phyloP scores from a whole-genome alignment of 1,140 invertebrate genomes.

The Brachionus plicatilis region DNA sequence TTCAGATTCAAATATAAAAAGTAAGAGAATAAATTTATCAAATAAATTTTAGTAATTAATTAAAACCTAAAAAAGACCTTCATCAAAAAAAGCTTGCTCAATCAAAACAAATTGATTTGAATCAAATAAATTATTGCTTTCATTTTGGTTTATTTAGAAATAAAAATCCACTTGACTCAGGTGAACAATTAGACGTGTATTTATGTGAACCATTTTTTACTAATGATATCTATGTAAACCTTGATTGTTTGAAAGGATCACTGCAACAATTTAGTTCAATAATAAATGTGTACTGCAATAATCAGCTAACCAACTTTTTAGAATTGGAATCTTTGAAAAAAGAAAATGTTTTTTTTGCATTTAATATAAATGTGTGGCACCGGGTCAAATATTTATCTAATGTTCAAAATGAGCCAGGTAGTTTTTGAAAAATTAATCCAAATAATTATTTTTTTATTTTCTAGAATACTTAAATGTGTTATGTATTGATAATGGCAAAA shows the following conservation, averaged over 20 bases:
- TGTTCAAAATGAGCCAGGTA: neutral
- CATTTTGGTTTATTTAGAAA: neutral
- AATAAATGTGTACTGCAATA: conserved; percentile 9
- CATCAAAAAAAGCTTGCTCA: neutral
- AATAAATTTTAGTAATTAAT: neutral
- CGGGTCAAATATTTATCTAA: neutral
- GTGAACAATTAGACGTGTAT: neutral
- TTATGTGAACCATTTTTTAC: neutral
- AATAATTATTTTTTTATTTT: neutral
- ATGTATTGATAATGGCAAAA: neutral
- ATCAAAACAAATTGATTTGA: neutral
- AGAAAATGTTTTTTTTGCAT: neutral
- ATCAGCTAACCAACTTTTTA: neutral
- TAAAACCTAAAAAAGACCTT: neutral
- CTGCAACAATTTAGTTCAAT: conserved; percentile 22
- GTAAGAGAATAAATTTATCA: neutral
- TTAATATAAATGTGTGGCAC: neutral
- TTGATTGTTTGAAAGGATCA: neutral
- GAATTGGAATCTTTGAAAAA: neutral
- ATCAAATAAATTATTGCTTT: neutral
- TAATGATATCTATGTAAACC: neutral
- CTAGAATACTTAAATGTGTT: neutral
- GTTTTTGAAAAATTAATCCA: neutral
- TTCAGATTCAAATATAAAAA: neutral
- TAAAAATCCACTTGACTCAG: neutral